Base-by-base conservation (phyloP, 2,113 vertebrate genomes). In the Xyrauchen texanus region DNA sequence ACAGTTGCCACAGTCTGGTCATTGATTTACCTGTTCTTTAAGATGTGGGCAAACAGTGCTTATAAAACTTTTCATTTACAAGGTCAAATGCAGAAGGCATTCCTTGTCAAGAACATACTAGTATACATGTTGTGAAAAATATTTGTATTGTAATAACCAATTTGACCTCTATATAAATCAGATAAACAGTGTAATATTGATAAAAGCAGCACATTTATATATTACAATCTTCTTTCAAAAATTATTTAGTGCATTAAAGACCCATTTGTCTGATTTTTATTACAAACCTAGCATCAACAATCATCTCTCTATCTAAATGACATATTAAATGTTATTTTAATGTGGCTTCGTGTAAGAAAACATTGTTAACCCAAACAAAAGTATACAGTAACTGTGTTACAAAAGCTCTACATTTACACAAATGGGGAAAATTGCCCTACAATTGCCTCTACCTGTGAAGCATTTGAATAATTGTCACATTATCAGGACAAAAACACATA, bases 11-110 rank as follows among this genome's bases (percentile, higher is more conserved):
- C 10, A 46, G 62, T 74, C 68, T 58, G 3, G 4, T 16, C 45
- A 74, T 4, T 63, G 58, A 62, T 61, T 73, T 73, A 61, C 70
- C n/a, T 9, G 10, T 57, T 45, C 16, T 11, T 12, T 16, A 61
- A 73, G 61, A n/a, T 58, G 12, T 13, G 62, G 58, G 46, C 45
- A 62, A 8, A 34, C 7, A 7, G 34, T 47, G n/a, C 12, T 57
- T 72, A 46, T 46, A 71, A 67, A 42, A 62, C 53, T 4, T 67
- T 63, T 65, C 47, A 53, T 34, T 12, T 34, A 12, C 65, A 49
- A 49, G 68, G 77, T 21, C 65, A 78, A 68, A 80, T 64, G 70
- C 57, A 86, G 68, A 62, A 15, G 51, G 42, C 65, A 75, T 49
- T 49, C 21, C 21, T 34, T 34, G 21, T 34, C 21, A 34, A 1